A percentile compares a stretch with the other conserved stretches of the same genome.
Conservation (phyloP, 1,140 invertebrate genomes). For the Zeugodacus cucurbitae region DNA sequence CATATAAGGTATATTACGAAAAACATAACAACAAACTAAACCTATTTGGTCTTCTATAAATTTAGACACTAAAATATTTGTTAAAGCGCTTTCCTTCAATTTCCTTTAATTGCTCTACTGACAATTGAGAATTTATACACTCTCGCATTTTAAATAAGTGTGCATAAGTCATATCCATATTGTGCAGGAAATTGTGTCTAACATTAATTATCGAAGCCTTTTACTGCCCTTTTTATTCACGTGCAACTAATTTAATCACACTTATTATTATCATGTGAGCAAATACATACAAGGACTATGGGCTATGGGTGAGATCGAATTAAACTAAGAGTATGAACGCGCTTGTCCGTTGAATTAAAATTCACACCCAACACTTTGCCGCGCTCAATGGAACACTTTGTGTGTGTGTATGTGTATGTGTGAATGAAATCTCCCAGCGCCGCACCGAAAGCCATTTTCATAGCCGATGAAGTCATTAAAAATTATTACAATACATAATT, state of each 20-base stretch:
- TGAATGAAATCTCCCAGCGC: neutral
- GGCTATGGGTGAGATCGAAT: neutral
- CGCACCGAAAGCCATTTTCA: neutral
- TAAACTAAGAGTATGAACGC: neutral
- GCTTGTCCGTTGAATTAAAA: neutral
- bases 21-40: no score
- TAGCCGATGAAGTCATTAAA: slow-evolving; percentile 37
- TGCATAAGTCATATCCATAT: neutral
- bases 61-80: no score
- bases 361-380: neutral
- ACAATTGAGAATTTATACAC: no score
- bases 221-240: neutral
- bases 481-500: slow-evolving; percentile 40
- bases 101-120: no score
- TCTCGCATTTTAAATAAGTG: no score
- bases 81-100: no score
- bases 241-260: neutral
- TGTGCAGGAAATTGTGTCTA: neutral
- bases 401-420: neutral
- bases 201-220: neutral
- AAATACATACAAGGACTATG: neutral
- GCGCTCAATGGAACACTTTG: neutral
- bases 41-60: no score
- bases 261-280: neutral
- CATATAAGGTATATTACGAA: no score